Evolutionary conservation across 2,888 invertebrate species (phyloP), one percentile per base, ranked within the genome.

Genomic region (Drosophila meridionalis): DNA sequence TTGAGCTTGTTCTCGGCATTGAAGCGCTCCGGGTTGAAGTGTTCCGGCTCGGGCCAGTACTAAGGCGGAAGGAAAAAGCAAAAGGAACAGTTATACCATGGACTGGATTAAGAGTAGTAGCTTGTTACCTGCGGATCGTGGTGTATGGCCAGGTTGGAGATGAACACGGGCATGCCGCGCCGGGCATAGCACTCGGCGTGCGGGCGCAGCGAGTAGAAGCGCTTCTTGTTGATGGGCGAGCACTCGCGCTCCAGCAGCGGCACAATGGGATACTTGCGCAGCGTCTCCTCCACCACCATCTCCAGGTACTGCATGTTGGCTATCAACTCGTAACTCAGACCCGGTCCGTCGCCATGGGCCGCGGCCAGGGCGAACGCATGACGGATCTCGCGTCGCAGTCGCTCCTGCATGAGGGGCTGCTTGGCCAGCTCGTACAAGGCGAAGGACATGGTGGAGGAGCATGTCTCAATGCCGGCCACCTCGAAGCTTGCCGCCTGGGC

Each of bases 261-360:
- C 36, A 93, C 85, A 26, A 92, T 87, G 8, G 93, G 93, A 83
- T 93, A 93, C 65, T 91, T 82, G 50, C 93, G 89, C 40, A 93
- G 74, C 5, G 91, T 92, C 78, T 93, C 93, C 66, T 90, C 89
- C 28, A 93, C 89, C 2, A 94, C 93, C 93, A 93, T 93, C 66
- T 93, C 92, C 67, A 94, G 80, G 73, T 94, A 94, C 4, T 87
- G 71, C 94, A 94, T 93, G 40, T 92, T 85, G 30, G 87, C 82
- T 3, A 94, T 80, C 2, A 89, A 83, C 14, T 94, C 93, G 59
- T 93, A 94, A 36, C 91, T 93, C 2, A 94, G 55, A 6, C 90
- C 80, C 0, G 58, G 48, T 0, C 64, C 72, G 0, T 36, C 38
- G 14, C n/a, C 48, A 7, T 61, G 50, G 0, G 60, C 62, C 80